Base-by-base conservation (phyloP, 2,888 invertebrate species). In the Ectropis crepuscularia region DNA sequence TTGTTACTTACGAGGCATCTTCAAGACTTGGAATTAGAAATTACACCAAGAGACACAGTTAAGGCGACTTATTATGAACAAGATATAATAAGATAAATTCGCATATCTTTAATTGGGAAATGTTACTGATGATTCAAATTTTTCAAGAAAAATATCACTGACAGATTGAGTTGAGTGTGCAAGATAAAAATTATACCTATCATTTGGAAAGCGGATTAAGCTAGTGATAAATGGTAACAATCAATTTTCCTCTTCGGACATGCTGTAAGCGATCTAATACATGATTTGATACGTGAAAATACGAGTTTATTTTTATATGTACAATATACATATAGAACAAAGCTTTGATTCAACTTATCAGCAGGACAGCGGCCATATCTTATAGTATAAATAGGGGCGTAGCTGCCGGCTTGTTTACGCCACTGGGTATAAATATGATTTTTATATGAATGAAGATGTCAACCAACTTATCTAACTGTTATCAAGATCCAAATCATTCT, bases 91-190 rank as follows among this genome's bases (percentile, higher is more conserved):
- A 16, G 42, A 41, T 53, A 53, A 36, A 47, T 53, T 54, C 38
- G 45, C 45, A 37, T 47, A 42, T 41, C 28, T 60, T 53, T 6
- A 6, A 50, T 50, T 60, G 47, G 48, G 37, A 6, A 6, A 16
- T 11, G 6, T 61, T 61, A 61, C 49, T 61, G 55, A 61, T 28
- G 16, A 16, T 42, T 16, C 48, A 28, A 4, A 28, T 28, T 28
- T 28, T 28, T 28, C 11, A n/a, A 53, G 42, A 53, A 53, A 57
- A 16, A 57, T 53, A 51, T 59, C 50, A 49, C 16, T 49, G 47
- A 37, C 42, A 61, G 41, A 41, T 6, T 53, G 54, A 61, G 28
- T 47, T 28, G 49, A 38, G 11, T 50, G 10, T 2, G 8, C 12
- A 47, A 48, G 48, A 45, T 55, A 50, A 50, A 61, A 49, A 6